Percentiles rank a stretch among this genome's conserved stretches.
Conservation (phyloP, 2,888 invertebrate species). For the Eucriotettix oculatus region DNA sequence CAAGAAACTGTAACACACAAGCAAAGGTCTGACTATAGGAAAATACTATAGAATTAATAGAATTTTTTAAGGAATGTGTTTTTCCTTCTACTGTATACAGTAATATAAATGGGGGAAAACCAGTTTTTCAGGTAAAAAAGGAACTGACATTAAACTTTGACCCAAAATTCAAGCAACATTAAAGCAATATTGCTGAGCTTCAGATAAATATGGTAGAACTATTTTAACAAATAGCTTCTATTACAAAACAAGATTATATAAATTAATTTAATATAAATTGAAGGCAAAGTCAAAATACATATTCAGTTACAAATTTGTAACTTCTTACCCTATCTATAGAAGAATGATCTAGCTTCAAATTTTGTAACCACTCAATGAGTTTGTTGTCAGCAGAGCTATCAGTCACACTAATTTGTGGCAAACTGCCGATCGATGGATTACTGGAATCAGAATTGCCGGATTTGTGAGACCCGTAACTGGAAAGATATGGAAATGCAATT, state of each 20-base stretch:
- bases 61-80: too few relatives aligned
- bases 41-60: too few relatives aligned
- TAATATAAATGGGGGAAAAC: too few relatives aligned
- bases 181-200: too few relatives aligned
- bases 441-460: conserved; percentile 13
- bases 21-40: neutral
- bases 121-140: too few relatives aligned
- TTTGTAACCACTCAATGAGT: conserved; percentile 54
- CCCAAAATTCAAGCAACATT: too few relatives aligned
- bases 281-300: neutral
- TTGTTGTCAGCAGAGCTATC: conserved; percentile 27
- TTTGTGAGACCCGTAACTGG: conserved; percentile 4
- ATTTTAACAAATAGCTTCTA: too few relatives aligned
- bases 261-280: neutral
- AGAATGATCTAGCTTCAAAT: conserved; percentile 47
- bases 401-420: conserved; percentile 23
- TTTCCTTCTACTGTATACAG: too few relatives aligned
- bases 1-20: conserved; percentile 32
- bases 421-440: conserved; percentile 13
- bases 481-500: neutral
- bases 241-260: neutral
- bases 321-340: conserved; percentile 41
- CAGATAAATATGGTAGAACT: too few relatives aligned
- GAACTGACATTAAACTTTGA: too few relatives aligned
- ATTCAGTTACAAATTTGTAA: neutral